Percentiles rank a stretch among this genome's conserved stretches.
Evolutionary conservation across 2,113 vertebrate genomes (phyloP).

Genomic region (Columba livia): DNA sequence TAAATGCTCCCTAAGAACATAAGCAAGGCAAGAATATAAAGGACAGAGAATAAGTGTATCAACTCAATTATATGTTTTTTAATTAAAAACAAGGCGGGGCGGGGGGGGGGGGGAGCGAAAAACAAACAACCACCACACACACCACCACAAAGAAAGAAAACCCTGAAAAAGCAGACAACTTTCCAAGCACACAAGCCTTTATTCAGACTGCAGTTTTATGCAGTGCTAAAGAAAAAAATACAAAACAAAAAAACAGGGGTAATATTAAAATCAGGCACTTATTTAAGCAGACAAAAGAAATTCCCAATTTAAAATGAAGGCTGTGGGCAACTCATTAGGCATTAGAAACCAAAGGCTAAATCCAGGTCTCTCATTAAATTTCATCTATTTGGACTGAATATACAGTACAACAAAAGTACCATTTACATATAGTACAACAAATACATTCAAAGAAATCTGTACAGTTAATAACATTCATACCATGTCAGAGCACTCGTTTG

Average conservation of each 20-base stretch:
- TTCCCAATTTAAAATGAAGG: background rate
- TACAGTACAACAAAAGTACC: background rate
- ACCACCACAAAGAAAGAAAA: background rate
- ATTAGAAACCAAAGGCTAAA: background rate
- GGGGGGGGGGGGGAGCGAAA: too few species aligned
- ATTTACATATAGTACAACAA: background rate
- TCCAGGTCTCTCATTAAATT: background rate
- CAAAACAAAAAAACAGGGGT: accelerated
- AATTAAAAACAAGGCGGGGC: too few species aligned
- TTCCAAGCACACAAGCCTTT: background rate
- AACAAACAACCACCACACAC: too few species aligned
- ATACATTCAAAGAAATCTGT: background rate
- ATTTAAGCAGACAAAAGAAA: background rate
- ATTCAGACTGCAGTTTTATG: background rate
- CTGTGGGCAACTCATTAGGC: background rate
- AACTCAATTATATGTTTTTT: background rate
- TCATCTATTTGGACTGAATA: background rate
- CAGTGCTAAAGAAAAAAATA: background rate
- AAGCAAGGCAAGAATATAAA: background rate
- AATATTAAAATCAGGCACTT: background rate
- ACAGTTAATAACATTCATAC: background rate
- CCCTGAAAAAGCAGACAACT: background rate
- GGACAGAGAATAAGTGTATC: background rate
- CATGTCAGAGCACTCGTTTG: background rate
- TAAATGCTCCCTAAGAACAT: background rate